These are phyloP conservation scores for Poeciliopsis turrubarensis DNA, from an alignment of 2,113 vertebrate genomes.

Conservation along the genomic window DNA sequence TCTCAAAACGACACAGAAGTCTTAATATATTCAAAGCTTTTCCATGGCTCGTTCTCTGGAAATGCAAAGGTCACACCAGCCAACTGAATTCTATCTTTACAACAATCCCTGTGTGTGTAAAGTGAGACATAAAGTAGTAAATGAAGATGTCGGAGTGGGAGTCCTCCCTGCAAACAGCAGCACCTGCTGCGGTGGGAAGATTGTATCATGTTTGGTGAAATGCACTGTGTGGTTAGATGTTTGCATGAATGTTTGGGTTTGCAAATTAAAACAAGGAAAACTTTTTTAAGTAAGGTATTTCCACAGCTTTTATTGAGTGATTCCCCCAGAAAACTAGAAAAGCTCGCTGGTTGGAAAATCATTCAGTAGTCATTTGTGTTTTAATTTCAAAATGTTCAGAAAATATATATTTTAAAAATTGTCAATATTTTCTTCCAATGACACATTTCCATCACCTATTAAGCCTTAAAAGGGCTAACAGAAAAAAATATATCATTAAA, in stretches of 20 bases:
- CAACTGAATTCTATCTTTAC: conserved; percentile 23
- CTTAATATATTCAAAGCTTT: conserved; percentile 41
- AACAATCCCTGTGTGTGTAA: conserved; percentile 30
- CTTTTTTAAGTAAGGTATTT: neutral
- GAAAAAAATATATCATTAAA: too few relatives aligned
- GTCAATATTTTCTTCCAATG: too few relatives aligned
- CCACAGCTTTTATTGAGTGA: neutral
- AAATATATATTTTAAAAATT: too few relatives aligned
- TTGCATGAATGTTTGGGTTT: neutral
- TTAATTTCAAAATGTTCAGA: too few relatives aligned
- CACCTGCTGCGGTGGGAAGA: conserved; percentile 10
- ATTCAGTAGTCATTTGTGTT: too few relatives aligned
- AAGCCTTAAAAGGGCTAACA: too few relatives aligned
- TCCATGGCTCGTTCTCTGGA: neutral
- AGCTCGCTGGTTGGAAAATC: too few relatives aligned
- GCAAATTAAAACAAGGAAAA: neutral
- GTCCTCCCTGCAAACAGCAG: neutral
- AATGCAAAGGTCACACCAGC: conserved; percentile 43
- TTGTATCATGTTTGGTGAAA: conserved; percentile 1
- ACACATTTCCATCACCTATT: too few relatives aligned
- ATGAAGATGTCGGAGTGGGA: conserved; percentile 2
- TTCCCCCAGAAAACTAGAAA: too few relatives aligned
- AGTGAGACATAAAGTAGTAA: conserved; percentile 35
- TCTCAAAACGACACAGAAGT: conserved; percentile 4
- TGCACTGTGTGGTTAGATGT: neutral